A percentile compares a stretch with the other conserved stretches of the same genome.
These are phyloP conservation scores for Troides aeacus DNA, from an alignment of 2,888 invertebrate species.

Conservation along the genomic window DNA sequence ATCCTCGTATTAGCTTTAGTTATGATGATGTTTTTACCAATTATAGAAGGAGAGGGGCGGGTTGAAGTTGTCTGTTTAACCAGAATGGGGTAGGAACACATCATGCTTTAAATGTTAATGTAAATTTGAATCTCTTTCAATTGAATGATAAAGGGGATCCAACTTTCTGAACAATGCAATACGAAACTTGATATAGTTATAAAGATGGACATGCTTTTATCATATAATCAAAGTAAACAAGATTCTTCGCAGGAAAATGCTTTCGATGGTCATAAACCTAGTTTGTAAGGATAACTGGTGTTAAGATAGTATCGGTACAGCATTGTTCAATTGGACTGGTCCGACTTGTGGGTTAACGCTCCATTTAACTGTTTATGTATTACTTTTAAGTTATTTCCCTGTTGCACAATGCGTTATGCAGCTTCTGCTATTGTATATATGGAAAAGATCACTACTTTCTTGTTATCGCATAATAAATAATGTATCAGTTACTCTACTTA, in stretches of 20 bases:
- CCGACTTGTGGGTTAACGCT: slow-evolving; percentile 5
- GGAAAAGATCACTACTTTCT: background rate
- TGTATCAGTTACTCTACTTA: background rate
- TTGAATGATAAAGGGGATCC: background rate
- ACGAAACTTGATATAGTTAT: background rate
- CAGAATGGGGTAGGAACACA: background rate
- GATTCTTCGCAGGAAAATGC: slow-evolving; percentile 7
- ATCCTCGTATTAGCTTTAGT: background rate
- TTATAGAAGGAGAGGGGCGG: background rate
- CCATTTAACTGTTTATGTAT: slow-evolving; percentile 7
- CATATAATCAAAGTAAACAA: background rate
- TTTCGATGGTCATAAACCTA: slow-evolving; percentile 7
- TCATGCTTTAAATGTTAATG: background rate
- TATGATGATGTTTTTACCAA: slow-evolving; percentile 1
- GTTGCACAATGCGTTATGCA: slow-evolving; percentile 3
- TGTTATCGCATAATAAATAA: background rate
- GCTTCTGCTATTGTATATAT: background rate
- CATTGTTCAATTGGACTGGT: slow-evolving; percentile 10
- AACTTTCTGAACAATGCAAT: background rate
- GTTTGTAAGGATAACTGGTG: slow-evolving; percentile 16
- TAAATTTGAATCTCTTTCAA: background rate
- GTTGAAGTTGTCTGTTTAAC: background rate
- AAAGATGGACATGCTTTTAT: background rate
- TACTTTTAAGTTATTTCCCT: slow-evolving; percentile 7
- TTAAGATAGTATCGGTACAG: slow-evolving; percentile 16